These are phyloP conservation scores for Phalangium opilio DNA, from an alignment of 2,888 invertebrate species.

Conservation along the genomic window DNA sequence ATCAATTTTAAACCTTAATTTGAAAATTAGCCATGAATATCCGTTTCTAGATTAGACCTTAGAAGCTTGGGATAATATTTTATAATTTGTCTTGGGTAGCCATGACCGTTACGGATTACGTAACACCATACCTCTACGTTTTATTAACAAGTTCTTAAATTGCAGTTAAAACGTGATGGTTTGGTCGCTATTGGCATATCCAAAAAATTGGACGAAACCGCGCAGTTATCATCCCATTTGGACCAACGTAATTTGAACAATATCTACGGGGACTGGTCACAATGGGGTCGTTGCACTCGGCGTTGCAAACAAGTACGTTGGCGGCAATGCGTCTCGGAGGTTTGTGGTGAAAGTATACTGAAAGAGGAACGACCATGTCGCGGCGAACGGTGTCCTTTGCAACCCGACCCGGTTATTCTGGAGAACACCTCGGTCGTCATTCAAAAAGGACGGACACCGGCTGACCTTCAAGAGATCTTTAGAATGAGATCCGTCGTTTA, in stretches of 20 bases:
- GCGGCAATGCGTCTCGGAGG: constrained; percentile 21
- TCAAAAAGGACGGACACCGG: constrained; percentile 22
- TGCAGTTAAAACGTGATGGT: too few relatives aligned
- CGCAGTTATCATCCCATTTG: too few relatives aligned
- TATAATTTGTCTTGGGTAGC: too few relatives aligned
- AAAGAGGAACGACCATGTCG: constrained; percentile 27
- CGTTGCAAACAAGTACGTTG: constrained; percentile 29
- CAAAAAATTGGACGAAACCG: too few relatives aligned
- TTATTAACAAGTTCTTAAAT: too few relatives aligned
- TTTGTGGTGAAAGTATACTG: constrained; percentile 26
- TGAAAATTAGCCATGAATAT: too few relatives aligned
- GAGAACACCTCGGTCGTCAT: not conserved
- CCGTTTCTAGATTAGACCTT: too few relatives aligned
- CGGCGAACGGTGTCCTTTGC: constrained; percentile 13
- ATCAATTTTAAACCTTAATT: too few relatives aligned
- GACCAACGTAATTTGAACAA: not conserved
- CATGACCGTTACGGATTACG: too few relatives aligned
- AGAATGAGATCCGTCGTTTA: constrained; percentile 29
- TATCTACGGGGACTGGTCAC: constrained; percentile 23
- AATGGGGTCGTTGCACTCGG: constrained; percentile 27
- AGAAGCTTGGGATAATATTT: too few relatives aligned
- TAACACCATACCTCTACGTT: too few relatives aligned
- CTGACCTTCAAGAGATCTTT: constrained; percentile 20
- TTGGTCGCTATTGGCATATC: too few relatives aligned
- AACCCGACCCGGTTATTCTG: constrained; percentile 1